Percentiles rank a stretch among this genome's conserved stretches.
Conservation (phyloP, 2,888 invertebrate species). For the Orthosia gracilis region DNA sequence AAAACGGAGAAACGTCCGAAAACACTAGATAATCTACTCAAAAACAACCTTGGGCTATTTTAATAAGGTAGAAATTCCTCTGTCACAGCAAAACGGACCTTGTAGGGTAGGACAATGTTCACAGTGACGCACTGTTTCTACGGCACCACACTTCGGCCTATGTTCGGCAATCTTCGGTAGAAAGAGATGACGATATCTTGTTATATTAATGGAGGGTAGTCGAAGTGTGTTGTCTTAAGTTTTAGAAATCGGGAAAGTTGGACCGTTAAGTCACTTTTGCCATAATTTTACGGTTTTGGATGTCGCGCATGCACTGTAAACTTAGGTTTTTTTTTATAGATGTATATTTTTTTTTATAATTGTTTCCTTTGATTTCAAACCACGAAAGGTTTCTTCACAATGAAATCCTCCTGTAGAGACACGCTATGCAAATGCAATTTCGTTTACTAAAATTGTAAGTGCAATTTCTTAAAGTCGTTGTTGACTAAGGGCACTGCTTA, state of each 20-base stretch:
- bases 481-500: not conserved
- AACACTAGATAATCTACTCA: conserved; percentile 83
- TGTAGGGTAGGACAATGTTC: conserved; percentile 68
- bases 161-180: conserved; percentile 46
- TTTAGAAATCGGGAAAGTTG: conserved; percentile 57
- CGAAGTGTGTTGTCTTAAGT: conserved; percentile 39
- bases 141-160: conserved; percentile 50
- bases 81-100: conserved; percentile 71
- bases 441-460: too few relatives aligned
- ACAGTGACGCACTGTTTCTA: conserved; percentile 62
- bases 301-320: conserved; percentile 48
- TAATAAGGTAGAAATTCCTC: conserved; percentile 77
- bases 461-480: not conserved
- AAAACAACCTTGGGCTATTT: conserved; percentile 55
- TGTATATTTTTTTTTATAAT: conserved; percentile 10
- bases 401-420: not conserved
- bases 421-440: not conserved
- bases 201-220: conserved; percentile 13
- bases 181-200: conserved; percentile 22
- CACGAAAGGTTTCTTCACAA: not conserved
- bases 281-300: conserved; percentile 61
- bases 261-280: conserved; percentile 61
- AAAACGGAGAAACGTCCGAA: conserved; percentile 75
- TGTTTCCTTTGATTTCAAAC: not conserved
- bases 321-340: not conserved